Percentiles rank a stretch among this genome's conserved stretches.
Evolutionary conservation across 2,113 vertebrate species (phyloP).

Genomic region (Aramus guarauna): DNA sequence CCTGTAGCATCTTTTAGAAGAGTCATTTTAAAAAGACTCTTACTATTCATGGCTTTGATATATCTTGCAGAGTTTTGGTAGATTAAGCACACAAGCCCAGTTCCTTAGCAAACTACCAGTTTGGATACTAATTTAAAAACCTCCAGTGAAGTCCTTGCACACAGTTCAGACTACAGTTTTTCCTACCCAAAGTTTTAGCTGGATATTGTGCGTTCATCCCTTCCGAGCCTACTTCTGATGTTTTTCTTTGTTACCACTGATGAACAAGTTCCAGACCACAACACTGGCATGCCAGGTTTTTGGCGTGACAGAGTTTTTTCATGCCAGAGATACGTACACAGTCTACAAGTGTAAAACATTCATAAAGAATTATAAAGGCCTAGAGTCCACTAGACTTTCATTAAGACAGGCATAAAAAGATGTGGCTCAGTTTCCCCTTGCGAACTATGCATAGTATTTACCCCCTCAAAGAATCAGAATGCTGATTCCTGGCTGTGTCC

Average conservation of each 20-base stretch:
- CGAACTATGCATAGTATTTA: neutral
- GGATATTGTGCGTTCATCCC: neutral
- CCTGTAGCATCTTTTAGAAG: neutral
- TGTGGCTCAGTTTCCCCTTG: neutral
- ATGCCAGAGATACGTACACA: neutral
- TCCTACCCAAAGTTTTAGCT: neutral
- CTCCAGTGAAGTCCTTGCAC: neutral
- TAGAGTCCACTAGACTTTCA: neutral
- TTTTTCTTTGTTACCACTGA: neutral
- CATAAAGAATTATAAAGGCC: neutral
- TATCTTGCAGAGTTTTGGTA: neutral
- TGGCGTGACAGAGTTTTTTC: neutral
- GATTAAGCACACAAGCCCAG: neutral
- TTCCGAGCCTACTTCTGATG: neutral
- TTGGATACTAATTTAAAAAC: neutral
- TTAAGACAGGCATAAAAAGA: neutral
- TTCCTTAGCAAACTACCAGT: neutral
- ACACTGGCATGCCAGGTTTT: neutral
- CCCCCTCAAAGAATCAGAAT: neutral
- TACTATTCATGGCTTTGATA: neutral
- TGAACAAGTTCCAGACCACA: neutral
- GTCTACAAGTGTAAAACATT: neutral
- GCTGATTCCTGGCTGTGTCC: neutral
- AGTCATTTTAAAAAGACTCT: neutral
- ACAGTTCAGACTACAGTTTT: neutral